Evolutionary conservation across 2,888 invertebrate genomes (phyloP).

Genomic region (Pristionchus entomophagus): DNA sequence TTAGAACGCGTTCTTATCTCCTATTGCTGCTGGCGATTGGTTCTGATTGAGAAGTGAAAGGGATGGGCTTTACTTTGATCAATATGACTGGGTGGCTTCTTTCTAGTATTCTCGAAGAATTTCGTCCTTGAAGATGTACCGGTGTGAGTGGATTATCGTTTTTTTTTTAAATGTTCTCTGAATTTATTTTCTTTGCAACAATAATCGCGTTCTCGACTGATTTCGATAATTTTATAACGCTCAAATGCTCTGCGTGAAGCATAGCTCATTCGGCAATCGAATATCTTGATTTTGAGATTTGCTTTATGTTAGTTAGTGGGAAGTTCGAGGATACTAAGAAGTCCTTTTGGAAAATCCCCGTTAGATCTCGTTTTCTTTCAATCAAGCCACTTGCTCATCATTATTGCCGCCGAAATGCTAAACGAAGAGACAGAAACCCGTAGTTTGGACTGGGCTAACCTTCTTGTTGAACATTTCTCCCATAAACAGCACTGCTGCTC

Average conservation of each 20-base stretch:
- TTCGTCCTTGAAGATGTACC: slow-evolving; percentile 53
- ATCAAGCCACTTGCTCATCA: not conserved
- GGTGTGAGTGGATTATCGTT: not conserved
- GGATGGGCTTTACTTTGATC: slow-evolving; percentile 11
- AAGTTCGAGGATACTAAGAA: too few species aligned
- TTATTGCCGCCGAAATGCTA: too few species aligned
- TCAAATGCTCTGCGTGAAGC: not conserved
- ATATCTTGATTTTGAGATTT: too few species aligned
- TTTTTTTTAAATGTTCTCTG: not conserved
- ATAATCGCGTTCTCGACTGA: not conserved
- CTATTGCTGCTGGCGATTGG: too few species aligned
- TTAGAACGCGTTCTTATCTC: too few species aligned
- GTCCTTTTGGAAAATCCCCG: too few species aligned
- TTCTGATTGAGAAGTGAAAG: too few species aligned
- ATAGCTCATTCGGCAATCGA: not conserved
- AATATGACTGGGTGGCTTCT: slow-evolving; percentile 59
- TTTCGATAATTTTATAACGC: not conserved
- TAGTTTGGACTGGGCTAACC: too few species aligned
- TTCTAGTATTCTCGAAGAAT: slow-evolving; percentile 65
- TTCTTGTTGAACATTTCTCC: slow-evolving; percentile 51
- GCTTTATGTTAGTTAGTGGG: too few species aligned
- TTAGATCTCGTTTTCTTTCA: too few species aligned
- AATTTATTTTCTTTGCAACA: too few species aligned
- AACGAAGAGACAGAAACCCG: too few species aligned
- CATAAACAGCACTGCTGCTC: slow-evolving; percentile 45